Evolutionary conservation across 1,140 invertebrate genomes (phyloP).

Genomic region (Eueides isabella): DNA sequence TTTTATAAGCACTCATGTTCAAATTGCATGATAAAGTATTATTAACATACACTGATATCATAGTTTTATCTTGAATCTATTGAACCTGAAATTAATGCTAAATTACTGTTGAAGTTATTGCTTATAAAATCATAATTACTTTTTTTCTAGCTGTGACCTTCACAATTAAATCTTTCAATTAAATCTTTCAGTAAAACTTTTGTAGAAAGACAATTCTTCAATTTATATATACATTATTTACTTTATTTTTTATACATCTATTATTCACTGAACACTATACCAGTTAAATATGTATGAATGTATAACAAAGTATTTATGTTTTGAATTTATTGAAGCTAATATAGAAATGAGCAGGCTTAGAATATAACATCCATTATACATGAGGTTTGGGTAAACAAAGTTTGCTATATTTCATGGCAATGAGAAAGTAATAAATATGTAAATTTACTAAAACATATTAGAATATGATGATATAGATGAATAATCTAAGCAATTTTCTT

Average conservation of each 20-base stretch:
- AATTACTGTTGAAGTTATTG: neutral
- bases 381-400: constrained; percentile 4
- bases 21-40: constrained; percentile 15
- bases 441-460: neutral
- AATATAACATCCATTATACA: constrained; percentile 3
- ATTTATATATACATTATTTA: neutral
- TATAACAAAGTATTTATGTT: neutral
- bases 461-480: neutral
- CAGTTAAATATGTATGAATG: neutral
- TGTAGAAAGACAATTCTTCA: no score
- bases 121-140: neutral
- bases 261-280: no score
- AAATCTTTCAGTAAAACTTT: no score
- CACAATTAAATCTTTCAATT: neutral
- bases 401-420: neutral
- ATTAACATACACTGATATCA: neutral
- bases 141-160: neutral
- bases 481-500: neutral
- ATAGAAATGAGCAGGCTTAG: neutral
- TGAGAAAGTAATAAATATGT: constrained; percentile 14
- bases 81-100: neutral
- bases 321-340: neutral
- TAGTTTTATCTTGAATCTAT: constrained; percentile 11
- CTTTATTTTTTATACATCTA: neutral
- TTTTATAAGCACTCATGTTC: neutral